Conservation (phyloP, 2,888 invertebrate species). For the Craniophora ligustri region DNA sequence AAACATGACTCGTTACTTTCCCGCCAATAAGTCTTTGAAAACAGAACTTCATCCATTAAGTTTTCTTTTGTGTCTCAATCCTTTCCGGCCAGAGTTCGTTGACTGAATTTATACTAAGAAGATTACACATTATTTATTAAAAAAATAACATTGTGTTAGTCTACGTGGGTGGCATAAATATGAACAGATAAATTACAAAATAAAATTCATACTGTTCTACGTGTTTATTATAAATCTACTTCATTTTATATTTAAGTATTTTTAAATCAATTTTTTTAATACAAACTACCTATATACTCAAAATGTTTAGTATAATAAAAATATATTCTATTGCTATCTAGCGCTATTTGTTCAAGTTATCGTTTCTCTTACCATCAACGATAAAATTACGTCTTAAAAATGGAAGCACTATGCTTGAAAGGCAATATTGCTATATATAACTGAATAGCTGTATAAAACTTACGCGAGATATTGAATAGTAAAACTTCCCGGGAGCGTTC, state of each 20-base stretch:
- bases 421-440: conserved; percentile 29
- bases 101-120: neutral
- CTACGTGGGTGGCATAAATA: no score
- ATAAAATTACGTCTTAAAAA: conserved; percentile 39
- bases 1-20: no score
- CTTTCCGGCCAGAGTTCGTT: neutral
- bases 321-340: neutral
- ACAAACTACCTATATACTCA: no score
- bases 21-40: neutral
- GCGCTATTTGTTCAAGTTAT: conserved; percentile 18
- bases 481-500: conserved; percentile 63
- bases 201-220: no score
- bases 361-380: conserved; percentile 35
- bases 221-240: no score
- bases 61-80: neutral
- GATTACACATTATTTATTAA: neutral
- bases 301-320: no score
- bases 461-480: conserved; percentile 65
- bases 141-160: no score
- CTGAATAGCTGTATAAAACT: conserved; percentile 54
- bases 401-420: conserved; percentile 37
- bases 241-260: no score
- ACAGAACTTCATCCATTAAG: neutral
- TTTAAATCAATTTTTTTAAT: no score
- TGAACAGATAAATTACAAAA: no score